Evolutionary conservation across 2,113 vertebrate genomes (phyloP).

Genomic region (Cervus canadensis): DNA sequence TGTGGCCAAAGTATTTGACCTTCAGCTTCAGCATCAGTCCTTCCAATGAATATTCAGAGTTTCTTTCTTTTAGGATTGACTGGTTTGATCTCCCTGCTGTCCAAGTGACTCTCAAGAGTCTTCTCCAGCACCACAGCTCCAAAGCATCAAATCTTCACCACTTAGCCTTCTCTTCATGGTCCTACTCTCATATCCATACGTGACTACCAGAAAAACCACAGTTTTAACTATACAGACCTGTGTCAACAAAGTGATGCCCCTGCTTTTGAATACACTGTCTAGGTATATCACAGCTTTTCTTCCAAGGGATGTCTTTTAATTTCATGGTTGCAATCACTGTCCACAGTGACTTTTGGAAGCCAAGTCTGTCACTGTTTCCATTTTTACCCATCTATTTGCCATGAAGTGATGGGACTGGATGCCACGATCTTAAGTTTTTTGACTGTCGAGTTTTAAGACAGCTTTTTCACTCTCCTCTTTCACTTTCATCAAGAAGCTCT

Average conservation of each 20-base stretch:
- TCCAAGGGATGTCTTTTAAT: not conserved
- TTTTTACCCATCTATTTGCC: not conserved
- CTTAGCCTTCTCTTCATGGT: no score
- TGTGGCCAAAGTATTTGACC: not conserved
- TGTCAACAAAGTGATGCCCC: not conserved
- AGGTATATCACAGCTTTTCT: not conserved
- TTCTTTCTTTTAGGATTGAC: not conserved
- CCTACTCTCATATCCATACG: not conserved
- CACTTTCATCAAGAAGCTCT: not conserved
- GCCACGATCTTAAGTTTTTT: not conserved
- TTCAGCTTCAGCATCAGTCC: not conserved
- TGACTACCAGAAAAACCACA: not conserved
- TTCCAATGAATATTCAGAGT: not conserved
- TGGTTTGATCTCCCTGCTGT: not conserved
- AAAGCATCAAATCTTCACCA: not conserved
- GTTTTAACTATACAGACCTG: not conserved
- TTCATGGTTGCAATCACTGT: not conserved
- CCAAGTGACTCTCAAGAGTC: not conserved
- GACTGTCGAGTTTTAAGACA: not conserved
- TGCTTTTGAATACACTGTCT: not conserved
- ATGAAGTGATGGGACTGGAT: not conserved
- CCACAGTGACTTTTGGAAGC: not conserved
- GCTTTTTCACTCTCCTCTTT: not conserved
- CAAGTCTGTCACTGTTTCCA: not conserved
- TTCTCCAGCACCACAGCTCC: not conserved